Base-by-base conservation (phyloP, 2,888 invertebrate genomes). In the Andrena bucephala region DNA sequence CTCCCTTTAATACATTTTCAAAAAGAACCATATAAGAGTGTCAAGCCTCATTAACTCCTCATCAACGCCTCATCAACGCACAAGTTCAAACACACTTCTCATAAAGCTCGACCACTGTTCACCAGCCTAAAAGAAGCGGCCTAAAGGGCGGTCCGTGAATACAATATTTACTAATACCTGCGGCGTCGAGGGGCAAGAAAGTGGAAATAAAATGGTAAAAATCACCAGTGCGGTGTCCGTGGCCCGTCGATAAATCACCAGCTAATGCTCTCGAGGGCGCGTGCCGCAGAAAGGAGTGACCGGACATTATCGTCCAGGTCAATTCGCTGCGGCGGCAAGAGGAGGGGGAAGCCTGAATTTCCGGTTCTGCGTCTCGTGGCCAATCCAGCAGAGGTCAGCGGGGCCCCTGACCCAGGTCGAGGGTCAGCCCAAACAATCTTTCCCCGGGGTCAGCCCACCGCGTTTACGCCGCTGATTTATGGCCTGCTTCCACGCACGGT, bases 391-490 rank as follows among this genome's bases (percentile, higher is more conserved):
- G 67, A 82, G 89, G 89, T 89, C 86, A 89, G 73, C 65, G 74
- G 78, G 77, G 69, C 85, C 81, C 81, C 85, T 84, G 87, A 84
- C 85, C 87, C 79, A 89, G 93, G 93, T 92, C 93, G 91, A 87
- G 90, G 92, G 92, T 93, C 93, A 93, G 92, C 91, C 93, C 92
- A 93, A 94, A 94, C 92, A 94, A 93, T 91, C 92, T 91, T 89
- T 91, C 90, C 87, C 89, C 91, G 90, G 89, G 92, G 93, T 93
- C 93, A 93, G 90, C 90, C 91, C 88, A 91, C 90, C 87, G 87
- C 89, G 90, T 89, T 92, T 89, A 88, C 90, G 87, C 83, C 79
- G 81, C 90, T 94, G 94, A 94, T 93, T 94, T 94, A 94, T 93
- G 92, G 91, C 92, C 89, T 86, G 87, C 88, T 69, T 65, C 73